Conservation (phyloP, 2,113 vertebrate genomes). For the Peucedramus taeniatus region DNA sequence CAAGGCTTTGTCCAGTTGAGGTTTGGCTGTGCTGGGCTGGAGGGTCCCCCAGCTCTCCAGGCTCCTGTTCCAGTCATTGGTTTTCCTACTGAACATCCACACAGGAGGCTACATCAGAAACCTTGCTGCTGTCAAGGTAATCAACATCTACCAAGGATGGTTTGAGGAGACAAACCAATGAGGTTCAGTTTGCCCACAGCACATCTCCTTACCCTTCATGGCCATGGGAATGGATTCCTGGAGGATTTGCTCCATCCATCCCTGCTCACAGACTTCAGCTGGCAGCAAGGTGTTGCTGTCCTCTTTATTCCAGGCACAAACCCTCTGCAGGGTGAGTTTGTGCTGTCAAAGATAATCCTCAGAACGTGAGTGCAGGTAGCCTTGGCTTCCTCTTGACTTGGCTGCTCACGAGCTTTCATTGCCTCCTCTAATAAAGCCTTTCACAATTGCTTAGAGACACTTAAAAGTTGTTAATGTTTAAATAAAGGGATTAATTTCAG, state of each 20-base stretch:
- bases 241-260: not conserved
- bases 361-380: not conserved
- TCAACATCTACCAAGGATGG: not conserved
- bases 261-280: not conserved
- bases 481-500: slow-evolving; percentile 35
- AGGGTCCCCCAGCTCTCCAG: not conserved
- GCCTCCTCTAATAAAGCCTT: not conserved
- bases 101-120: not conserved
- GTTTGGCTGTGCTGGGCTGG: not conserved
- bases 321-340: not conserved
- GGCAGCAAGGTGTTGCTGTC: not conserved
- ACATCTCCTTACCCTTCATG: not conserved
- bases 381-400: not conserved
- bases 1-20: not conserved
- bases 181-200: not conserved
- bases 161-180: not conserved
- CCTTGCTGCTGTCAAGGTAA: not conserved
- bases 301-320: not conserved
- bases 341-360: not conserved
- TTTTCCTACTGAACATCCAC: not conserved
- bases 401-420: not conserved
- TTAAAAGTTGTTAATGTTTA: not conserved
- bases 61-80: not conserved
- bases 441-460: slow-evolving; percentile 11
- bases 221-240: not conserved